Base-by-base conservation (phyloP, 2,888 invertebrate genomes). In the Watsonalla cultraria region DNA sequence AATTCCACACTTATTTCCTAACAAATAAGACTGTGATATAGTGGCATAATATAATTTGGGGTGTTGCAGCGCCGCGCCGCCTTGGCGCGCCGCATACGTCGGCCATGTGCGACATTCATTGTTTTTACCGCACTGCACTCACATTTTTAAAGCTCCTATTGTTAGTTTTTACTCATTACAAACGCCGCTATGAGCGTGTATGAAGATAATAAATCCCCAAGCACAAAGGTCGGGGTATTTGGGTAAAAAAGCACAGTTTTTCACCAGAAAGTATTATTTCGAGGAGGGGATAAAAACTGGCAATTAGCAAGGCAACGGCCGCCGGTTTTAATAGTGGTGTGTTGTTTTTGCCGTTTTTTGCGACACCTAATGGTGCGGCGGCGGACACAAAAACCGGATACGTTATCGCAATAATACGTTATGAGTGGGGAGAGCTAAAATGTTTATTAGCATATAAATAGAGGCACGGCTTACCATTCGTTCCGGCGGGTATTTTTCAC, bases 131-230 rank as follows among this genome's bases (percentile, higher is more conserved):
- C 56, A 51, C 42, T 42, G 42, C 60, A 54, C 62, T 55, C 66
- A 59, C 65, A 65, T 68, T 62, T 68, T 65, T 61, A 64, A 66
- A 56, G 58, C 62, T 59, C 24, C 52, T 50, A 64, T 68, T 69
- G 70, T 71, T 72, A 71, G 70, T 75, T 74, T 73, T 74, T 70
- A 60, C 72, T 72, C 66, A 65, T 70, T 66, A 65, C 65, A 57
- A 59, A 53, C 66, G 37, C 54, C 54, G 49, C 51, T 54, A 57
- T 60, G 66, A 62, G 60, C 66, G 60, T 62, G 66, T 67, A 69
- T 68, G 72, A 68, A 68, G 65, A 72, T 71, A 76, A 78, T 79
- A 79, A 78, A 79, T 77, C 72, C 71, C 61, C 64, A 52, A 63
- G 59, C 68, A 76, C 75, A 76, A 76, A 77, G 74, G 72, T 72